Base-by-base conservation (phyloP, 1,140 invertebrate species). In the Cydia strobilella region DNA sequence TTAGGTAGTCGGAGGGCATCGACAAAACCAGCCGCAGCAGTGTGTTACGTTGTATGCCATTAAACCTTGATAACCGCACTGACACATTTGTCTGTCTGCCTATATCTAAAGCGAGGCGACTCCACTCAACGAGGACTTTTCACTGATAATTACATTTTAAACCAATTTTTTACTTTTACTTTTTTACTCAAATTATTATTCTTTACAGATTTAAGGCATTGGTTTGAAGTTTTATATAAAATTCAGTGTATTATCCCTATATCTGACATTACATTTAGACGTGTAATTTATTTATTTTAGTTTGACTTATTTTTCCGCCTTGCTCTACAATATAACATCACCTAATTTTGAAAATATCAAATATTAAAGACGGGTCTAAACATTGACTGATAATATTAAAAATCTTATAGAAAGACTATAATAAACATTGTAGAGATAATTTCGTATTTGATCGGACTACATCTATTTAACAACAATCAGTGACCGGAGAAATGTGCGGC, bases 41-140 rank as follows among this genome's bases (percentile, higher is more conserved):
- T 31, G 31, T 31, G 48, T 51, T 51, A 54, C 51, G 51, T 54
- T 23, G 20, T 23, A 59, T 59, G 54, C 18, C 48, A 23, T 59
- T 20, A 59, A 59, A 59, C 51, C 20, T 23, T 59, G 54, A 59
- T 59, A 59, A 59, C 54, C 54, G 54, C 54, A 23, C 54, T 23
- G 54, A 59, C 54, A 59, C 20, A 20, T 59, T 20, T 59, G 54
- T 23, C 20, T 20, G 54, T n/a, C 54, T 59, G 54, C 54, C 54
- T 59, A 59, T 59, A 59, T 59, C 54, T 59, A 59, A 20, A 59
- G 20, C 20, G 23, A 20, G 23, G 20, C 20, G 23, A 59, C 54
- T 59, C 10, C 54, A 23, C 18, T 59, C 54, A 59, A 59, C 20
- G 20, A 59, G 7, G 54, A 23, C 18, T 59, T 59, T 59, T 59